Percentiles rank a stretch among this genome's conserved stretches.
Conservation (phyloP, 2,113 vertebrate genomes). For the Hippolais icterina region DNA sequence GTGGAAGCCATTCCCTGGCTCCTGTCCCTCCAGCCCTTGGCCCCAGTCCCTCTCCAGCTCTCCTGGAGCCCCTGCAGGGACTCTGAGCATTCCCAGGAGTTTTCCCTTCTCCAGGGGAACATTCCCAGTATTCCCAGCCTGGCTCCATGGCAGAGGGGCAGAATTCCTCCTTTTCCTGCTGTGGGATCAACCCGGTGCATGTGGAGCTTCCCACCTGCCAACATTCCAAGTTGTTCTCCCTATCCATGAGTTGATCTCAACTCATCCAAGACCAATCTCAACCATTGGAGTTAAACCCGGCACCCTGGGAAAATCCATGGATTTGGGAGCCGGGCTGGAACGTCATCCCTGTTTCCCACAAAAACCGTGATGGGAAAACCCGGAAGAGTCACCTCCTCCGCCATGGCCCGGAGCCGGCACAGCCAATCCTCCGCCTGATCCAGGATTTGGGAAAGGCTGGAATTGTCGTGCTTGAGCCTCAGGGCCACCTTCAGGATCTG, state of each 20-base stretch:
- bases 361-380: fast-evolving
- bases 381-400: conserved; percentile 80
- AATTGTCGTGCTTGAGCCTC: conserved; percentile 77
- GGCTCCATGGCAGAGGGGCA: no score
- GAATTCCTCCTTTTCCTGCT: not conserved
- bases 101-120: not conserved
- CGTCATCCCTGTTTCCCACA: not conserved
- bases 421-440: conserved; percentile 94
- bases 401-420: conserved; percentile 76
- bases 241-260: not conserved
- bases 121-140: not conserved
- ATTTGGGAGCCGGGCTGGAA: not conserved
- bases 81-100: fast-evolving
- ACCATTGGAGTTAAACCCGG: fast-evolving
- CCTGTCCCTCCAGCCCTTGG: not conserved
- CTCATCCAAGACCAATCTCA: not conserved
- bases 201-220: fast-evolving
- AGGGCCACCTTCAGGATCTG: conserved; percentile 81
- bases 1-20: not conserved
- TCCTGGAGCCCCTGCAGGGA: not conserved
- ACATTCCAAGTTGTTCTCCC: not conserved
- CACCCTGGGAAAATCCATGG: fast-evolving
- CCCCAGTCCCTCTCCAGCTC: not conserved
- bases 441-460: conserved; percentile 69
- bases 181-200: fast-evolving